Base-by-base conservation (phyloP, 2,113 vertebrate species). In the Dasyornis broadbenti region DNA sequence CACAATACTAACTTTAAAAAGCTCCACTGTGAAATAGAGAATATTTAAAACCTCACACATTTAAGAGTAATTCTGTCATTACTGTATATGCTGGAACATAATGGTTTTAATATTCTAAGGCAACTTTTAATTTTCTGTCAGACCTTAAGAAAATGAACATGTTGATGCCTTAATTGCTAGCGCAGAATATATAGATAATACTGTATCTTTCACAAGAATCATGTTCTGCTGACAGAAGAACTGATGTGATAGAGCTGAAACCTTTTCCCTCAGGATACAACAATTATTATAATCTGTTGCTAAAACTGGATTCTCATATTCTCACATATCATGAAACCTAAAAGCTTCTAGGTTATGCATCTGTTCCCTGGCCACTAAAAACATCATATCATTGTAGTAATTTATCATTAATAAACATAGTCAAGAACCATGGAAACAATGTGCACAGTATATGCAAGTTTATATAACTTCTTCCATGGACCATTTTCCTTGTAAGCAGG, bases 121-220 rank as follows among this genome's bases (percentile, higher is more conserved):
- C 59, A 90, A 82, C 63, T 63, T 84, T 37, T 28, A 75, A 70
- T 27, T 65, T 88, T 90, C 76, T 85, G 54, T 92, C 78, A 87
- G 49, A 33, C 30, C 66, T 81, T 85, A 39, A 83, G 61, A 89
- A 85, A 89, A 76, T 60, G 30, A 91, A 82, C 39, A 47, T 79
- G 72, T 73, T 90, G 75, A 82, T 80, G 68, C 40, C 65, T 71
- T 94, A 95, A 91, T 92, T 95, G 49, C 70, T 91, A 71, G 53
- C 5, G 15, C 44, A 76, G 61, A 84, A 87, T 76, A 69, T 60
- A 53, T 57, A 49, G 78, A 65, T 80, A 87, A 75, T 71, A 69
- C 33, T 44, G 22, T 84, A 44, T 91, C 63, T 82, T 96, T 82
- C 37, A 56, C 11, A 80, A 75, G 66, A 91, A 82, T n/a, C 40